These are phyloP conservation scores for Porites lutea DNA, from an alignment of 64 coral and sea anemone species.

Conservation along the genomic window DNA sequence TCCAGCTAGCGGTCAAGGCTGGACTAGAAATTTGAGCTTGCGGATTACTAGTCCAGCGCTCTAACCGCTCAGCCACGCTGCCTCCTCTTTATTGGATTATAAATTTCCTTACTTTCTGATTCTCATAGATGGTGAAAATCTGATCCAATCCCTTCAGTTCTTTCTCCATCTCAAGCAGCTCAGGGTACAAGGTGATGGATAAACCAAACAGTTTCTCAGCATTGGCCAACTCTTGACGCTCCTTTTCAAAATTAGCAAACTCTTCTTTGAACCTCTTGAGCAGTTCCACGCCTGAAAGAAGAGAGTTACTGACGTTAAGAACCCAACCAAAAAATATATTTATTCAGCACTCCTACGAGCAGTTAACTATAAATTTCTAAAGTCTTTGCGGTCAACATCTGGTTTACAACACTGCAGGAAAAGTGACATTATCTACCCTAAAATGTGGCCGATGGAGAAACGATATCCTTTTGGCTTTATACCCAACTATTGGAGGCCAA, in stretches of 20 bases:
- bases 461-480: no score
- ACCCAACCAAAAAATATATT: neutral
- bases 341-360: no score
- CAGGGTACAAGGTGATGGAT: conserved; percentile 94
- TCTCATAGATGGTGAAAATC: conserved; percentile 93
- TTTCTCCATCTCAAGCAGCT: conserved; percentile 96
- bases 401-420: no score
- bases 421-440: no score
- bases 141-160: conserved; percentile 95
- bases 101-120: conserved; percentile 76
- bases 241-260: conserved; percentile 83
- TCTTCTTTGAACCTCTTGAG: conserved; percentile 93
- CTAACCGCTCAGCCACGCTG: no score
- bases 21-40: no score
- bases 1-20: no score
- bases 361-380: no score
- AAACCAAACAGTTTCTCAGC: conserved; percentile 98
- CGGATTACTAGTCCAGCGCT: no score
- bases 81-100: neutral
- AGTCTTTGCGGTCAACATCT: no score
- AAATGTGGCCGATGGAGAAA: no score
- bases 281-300: conserved; percentile 83
- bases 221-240: conserved; percentile 96
- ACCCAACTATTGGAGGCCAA: no score
- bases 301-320: neutral